Evolutionary conservation across 2,888 invertebrate genomes (phyloP).

Genomic region (Itoplectis maculator): DNA sequence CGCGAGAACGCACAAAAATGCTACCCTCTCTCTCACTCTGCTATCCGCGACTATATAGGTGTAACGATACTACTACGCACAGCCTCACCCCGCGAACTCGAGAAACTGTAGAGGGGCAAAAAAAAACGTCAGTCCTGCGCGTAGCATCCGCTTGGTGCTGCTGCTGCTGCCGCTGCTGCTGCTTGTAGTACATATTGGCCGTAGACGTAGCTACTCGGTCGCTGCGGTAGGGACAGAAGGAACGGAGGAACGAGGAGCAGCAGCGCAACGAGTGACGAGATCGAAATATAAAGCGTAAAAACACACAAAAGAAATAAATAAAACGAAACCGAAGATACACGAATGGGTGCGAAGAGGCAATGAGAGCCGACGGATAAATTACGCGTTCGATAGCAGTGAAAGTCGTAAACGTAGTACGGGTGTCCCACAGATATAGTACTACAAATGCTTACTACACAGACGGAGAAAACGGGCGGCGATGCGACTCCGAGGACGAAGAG

Average conservation of each 20-base stretch:
- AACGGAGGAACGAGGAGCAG: conserved; percentile 31
- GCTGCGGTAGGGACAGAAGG: conserved; percentile 29
- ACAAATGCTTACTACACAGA: background rate
- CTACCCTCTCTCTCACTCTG: background rate
- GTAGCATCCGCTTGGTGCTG: conserved; percentile 42
- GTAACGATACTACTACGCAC: conserved; percentile 39
- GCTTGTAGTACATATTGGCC: conserved; percentile 36
- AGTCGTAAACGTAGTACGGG: conserved; percentile 25
- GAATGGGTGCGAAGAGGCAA: background rate
- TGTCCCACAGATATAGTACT: conserved; percentile 15
- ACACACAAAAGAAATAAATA: background rate
- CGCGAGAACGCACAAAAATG: conserved; percentile 29
- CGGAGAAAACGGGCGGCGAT: conserved; percentile 12
- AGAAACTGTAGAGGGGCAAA: conserved; percentile 43
- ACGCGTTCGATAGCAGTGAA: conserved; percentile 25
- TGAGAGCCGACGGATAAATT: background rate
- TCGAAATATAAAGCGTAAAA: conserved; percentile 6
- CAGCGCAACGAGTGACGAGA: conserved; percentile 9
- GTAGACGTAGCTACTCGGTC: conserved; percentile 26
- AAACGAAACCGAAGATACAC: too few species aligned
- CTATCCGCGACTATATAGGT: conserved; percentile 13
- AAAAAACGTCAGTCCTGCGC: conserved; percentile 65
- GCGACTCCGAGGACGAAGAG: background rate
- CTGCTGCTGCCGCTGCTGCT: conserved; percentile 37
- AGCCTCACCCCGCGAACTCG: conserved; percentile 68